These are phyloP conservation scores for Melinopterus prodromus DNA, from an alignment of 2,888 invertebrate species.

Conservation along the genomic window DNA sequence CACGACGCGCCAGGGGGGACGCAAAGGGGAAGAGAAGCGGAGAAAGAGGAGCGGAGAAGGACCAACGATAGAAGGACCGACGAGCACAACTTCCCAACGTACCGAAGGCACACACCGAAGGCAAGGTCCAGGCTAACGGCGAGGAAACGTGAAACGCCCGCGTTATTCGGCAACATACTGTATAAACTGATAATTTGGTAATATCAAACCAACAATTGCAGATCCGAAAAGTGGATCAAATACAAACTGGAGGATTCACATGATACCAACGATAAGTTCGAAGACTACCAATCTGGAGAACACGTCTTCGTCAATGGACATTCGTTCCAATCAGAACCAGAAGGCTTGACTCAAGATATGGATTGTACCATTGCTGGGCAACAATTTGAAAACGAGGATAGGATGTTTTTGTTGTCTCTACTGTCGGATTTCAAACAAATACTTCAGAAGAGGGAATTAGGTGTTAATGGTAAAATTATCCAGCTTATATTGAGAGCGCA, in stretches of 20 bases:
- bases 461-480: conserved; percentile 14
- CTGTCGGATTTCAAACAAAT: conserved; percentile 17
- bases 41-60: too few species aligned
- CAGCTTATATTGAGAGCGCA: conserved; percentile 19
- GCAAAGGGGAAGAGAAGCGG: too few species aligned
- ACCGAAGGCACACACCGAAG: not conserved
- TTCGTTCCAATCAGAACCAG: conserved; percentile 5
- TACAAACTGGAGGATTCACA: conserved; percentile 6
- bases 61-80: too few species aligned
- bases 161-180: not conserved
- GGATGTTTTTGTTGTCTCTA: conserved; percentile 17
- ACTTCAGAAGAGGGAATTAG: conserved; percentile 12
- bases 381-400: conserved; percentile 17
- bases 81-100: too few species aligned
- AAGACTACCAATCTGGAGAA: conserved; percentile 13
- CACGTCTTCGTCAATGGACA: conserved; percentile 1
- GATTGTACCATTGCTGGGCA: not conserved
- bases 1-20: not conserved
- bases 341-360: not conserved
- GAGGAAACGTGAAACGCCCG: not conserved
- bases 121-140: not conserved
- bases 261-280: conserved; percentile 13
- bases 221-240: conserved; percentile 15
- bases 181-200: too few species aligned
- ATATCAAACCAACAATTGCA: not conserved